phyloP scores from a whole-genome alignment of 2,888 invertebrate species.

The Callinectes sapidus region DNA sequence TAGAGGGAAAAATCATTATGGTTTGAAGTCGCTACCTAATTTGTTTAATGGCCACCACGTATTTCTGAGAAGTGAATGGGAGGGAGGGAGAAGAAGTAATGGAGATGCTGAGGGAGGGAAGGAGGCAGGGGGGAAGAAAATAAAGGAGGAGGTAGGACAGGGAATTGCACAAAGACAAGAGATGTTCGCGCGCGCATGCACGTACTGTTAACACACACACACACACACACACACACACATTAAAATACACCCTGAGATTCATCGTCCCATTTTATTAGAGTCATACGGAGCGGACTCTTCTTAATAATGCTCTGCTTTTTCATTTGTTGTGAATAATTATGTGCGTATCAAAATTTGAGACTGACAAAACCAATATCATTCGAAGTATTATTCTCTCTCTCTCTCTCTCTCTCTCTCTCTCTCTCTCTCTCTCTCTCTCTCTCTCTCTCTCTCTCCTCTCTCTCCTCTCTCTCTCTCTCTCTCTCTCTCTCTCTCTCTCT shows the following conservation, averaged over 20 bases:
- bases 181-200: background rate
- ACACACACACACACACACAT: conserved; percentile 8
- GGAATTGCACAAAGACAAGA: background rate
- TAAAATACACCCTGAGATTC: background rate
- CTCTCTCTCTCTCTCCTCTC: too few species aligned
- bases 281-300: background rate
- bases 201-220: background rate
- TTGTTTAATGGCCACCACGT: background rate
- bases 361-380: background rate
- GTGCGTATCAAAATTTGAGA: background rate
- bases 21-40: conserved; percentile 10
- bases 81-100: background rate
- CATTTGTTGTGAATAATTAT: background rate
- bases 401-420: background rate
- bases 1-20: background rate
- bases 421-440: background rate
- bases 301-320: too few species aligned
- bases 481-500: background rate
- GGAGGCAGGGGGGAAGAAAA: background rate
- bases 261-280: too few species aligned
- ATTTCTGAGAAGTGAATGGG: conserved; percentile 5
- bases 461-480: background rate
- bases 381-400: background rate
- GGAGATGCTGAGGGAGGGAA: background rate
- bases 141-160: background rate